phyloP scores from a whole-genome alignment of 2,797 vertebrate species.

The Eleutherodactylus coqui region DNA sequence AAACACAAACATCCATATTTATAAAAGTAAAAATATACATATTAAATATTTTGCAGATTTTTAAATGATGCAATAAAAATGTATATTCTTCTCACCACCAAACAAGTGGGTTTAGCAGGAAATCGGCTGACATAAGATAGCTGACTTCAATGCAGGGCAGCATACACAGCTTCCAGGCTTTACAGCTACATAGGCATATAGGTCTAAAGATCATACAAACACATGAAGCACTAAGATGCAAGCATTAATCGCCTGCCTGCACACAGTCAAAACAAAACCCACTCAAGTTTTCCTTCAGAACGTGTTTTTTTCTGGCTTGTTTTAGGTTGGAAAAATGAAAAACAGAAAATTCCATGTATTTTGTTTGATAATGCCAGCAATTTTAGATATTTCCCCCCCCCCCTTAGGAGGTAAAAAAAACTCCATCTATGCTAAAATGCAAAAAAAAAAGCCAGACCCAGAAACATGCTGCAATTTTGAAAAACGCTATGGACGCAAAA shows the following conservation, averaged over 20 bases:
- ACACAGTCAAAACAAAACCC: neutral
- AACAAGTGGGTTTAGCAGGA: neutral
- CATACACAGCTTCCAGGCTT: neutral
- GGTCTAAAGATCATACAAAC: neutral
- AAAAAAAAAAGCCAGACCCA: no score
- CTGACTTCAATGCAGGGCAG: neutral
- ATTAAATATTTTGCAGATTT: slow-evolving; percentile 51
- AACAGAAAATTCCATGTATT: no score
- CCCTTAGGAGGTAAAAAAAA: no score
- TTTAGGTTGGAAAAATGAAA: no score
- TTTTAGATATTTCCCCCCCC: no score
- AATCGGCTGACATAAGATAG: neutral
- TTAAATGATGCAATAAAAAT: neutral
- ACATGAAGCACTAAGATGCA: neutral
- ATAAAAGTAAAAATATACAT: slow-evolving; percentile 70
- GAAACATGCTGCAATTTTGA: no score
- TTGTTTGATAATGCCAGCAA: no score
- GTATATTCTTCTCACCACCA: neutral
- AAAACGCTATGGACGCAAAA: no score
- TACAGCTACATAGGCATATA: slow-evolving; percentile 14
- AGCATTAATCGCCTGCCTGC: neutral
- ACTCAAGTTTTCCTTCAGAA: no score
- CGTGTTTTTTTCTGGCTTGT: no score
- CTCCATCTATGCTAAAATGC: no score
- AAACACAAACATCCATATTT: slow-evolving; percentile 67